A percentile compares a stretch with the other conserved stretches of the same genome.
Conservation (phyloP, 2,113 vertebrate genomes). For the Neofelis nebulosa region DNA sequence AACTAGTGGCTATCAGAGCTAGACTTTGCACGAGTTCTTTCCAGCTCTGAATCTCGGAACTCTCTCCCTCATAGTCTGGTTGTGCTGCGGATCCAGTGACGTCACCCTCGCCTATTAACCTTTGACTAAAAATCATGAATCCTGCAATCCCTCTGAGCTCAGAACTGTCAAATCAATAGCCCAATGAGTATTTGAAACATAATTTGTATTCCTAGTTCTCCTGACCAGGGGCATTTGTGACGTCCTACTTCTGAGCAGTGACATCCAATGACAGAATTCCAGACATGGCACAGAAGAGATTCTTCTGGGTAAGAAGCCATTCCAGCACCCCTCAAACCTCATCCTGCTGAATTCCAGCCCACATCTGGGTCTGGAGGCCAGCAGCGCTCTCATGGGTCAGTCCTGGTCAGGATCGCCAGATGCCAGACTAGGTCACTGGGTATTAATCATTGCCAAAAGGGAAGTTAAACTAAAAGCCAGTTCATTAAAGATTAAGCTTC, state of each 20-base stretch:
- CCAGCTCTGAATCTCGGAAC: background rate
- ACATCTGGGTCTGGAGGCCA: background rate
- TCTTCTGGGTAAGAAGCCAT: background rate
- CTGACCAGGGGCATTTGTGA: background rate
- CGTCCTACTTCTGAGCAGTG: background rate
- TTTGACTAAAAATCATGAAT: background rate
- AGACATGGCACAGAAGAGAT: background rate
- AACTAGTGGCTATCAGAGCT: background rate
- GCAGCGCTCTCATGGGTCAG: slow-evolving; percentile 20
- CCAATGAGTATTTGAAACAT: background rate
- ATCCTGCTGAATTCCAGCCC: background rate
- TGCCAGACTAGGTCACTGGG: slow-evolving; percentile 54
- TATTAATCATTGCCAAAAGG: slow-evolving; percentile 78
- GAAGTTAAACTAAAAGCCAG: slow-evolving; percentile 75
- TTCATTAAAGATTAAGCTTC: slow-evolving; percentile 82
- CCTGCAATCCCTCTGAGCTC: background rate
- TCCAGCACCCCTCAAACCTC: background rate
- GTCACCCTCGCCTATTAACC: background rate
- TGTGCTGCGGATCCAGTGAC: background rate
- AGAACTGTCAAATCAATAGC: background rate
- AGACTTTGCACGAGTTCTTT: background rate
- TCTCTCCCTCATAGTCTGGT: background rate
- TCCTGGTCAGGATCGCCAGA: slow-evolving; percentile 60
- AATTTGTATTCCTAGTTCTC: background rate
- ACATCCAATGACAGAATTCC: background rate